Base-by-base conservation (phyloP, 2,113 vertebrate species). In the Meles meles region DNA sequence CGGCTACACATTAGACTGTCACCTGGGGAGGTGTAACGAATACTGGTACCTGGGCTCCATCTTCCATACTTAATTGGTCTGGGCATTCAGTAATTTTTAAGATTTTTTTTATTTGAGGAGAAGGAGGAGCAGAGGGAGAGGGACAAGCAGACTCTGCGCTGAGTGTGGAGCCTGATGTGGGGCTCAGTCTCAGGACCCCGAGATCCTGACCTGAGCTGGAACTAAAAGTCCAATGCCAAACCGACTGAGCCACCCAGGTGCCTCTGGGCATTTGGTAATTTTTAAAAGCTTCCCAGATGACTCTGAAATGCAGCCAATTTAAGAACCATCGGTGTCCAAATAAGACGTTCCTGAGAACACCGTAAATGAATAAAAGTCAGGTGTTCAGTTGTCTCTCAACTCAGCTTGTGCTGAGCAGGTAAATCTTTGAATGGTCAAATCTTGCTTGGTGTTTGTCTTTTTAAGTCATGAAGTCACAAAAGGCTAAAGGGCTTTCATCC, bases 371-470 rank as follows among this genome's bases (percentile, higher is more conserved):
- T 42, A 25, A 42, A 29, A 65, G 37, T 67, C 10, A 31, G 27
- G 57, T 86, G 80, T 61, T 81, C 59, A 93, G 15, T 27, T 84
- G 12, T 67, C 42, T 79, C 87, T 97, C 96, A 18, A 80, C 4
- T 61, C n/a, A 63, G 1, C 95, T 63, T 44, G 34, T 69, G 29
- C 83, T 92, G 81, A 82, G 44, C 76, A 49, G 95, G 88, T 89
- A 85, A 89, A 69, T 74, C 37, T 59, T 39, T 95, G 13, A 84
- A 85, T 93, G 82, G 82, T 20, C 77, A 87, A 65, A 31, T 81
- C 7, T 77, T 93, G 92, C 83, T 91, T 34, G 85, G 72, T 84
- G 34, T 81, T 65, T 88, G 42, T 94, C 88, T 86, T 93, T 89
- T 92, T 67, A 14, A 85, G 79, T 89, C 90, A 81, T 81, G 55